These are phyloP conservation scores for Barbus barbus DNA, from an alignment of 2,113 vertebrate genomes.

Conservation along the genomic window DNA sequence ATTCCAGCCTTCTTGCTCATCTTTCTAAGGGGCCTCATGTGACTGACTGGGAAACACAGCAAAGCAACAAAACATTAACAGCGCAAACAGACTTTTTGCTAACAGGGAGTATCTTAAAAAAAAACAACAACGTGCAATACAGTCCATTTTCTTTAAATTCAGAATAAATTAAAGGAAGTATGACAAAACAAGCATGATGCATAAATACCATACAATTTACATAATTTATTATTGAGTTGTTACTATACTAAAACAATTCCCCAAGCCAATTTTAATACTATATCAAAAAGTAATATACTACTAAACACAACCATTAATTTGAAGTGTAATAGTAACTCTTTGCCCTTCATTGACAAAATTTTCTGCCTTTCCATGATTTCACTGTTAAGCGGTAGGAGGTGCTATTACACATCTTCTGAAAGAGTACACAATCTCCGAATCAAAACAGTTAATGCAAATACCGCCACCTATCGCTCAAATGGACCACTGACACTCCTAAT, in stretches of 20 bases:
- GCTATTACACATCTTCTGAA: too few species aligned
- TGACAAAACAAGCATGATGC: not conserved
- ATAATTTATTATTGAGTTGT: not conserved
- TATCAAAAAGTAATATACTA: too few species aligned
- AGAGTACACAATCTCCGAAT: too few species aligned
- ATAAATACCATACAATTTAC: not conserved
- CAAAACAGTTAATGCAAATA: too few species aligned
- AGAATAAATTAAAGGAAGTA: not conserved
- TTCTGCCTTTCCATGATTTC: too few species aligned
- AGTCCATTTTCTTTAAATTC: not conserved
- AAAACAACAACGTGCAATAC: not conserved
- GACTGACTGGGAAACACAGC: conserved; percentile 42
- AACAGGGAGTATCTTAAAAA: not conserved
- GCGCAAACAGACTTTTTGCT: not conserved
- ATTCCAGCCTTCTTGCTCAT: conserved; percentile 63
- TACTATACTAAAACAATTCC: not conserved
- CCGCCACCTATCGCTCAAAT: too few species aligned
- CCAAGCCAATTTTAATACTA: too few species aligned
- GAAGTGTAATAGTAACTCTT: too few species aligned
- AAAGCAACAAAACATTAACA: conserved; percentile 29
- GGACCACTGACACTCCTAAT: too few species aligned
- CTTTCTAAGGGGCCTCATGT: conserved; percentile 51
- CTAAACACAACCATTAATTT: too few species aligned
- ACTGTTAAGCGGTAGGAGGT: too few species aligned
- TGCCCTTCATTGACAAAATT: too few species aligned